Base-by-base conservation (phyloP, 2,888 invertebrate genomes). In the Dasysyrphus tricinctus region DNA sequence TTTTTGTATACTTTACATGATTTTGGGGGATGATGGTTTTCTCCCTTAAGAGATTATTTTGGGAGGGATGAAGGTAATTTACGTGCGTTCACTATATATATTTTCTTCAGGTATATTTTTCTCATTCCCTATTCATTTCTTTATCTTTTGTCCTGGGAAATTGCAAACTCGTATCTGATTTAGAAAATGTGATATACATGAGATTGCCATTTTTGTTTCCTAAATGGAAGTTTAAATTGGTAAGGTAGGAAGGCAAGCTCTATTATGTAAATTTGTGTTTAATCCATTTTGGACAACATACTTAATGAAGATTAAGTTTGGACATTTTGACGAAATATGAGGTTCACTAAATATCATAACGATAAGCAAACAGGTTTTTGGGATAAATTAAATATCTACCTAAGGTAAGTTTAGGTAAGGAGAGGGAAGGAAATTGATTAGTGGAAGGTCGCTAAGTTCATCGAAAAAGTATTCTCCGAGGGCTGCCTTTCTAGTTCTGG, bases 171-270 rank as follows among this genome's bases (percentile, higher is more conserved):
- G 67, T 81, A 77, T 85, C 77, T 74, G 81, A 85, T 85, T 85
- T 57, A 57, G 56, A 81, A 80, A 85, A 78, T 81, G 69, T 85
- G 77, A 81, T 85, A 81, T 85, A 78, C 81, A 69, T 34, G 63
- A 67, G 44, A 63, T 49, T 65, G 29, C 11, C 19, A 65, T 51
- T 59, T 59, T 19, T 39, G 39, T 61, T 54, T 54, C 6, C 3
- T 37, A 14, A 39, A 51, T 37, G 51, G 34, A 51, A 51, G 54
- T 54, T 39, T 54, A 54, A 54, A 69, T 54, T 54, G 44, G 29
- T 44, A 7, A n/a, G n/a, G n/a, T n/a, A n/a, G n/a, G 34, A 34
- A 3, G 8, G 2, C 0, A 2, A 47, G 0, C 16, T 54, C 8
- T 12, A 5, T 24, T 57, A 24, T 61, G 19, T 14, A 75, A 75